phyloP scores from a whole-genome alignment of 1,140 invertebrate species.

The Bombus balteatus region DNA sequence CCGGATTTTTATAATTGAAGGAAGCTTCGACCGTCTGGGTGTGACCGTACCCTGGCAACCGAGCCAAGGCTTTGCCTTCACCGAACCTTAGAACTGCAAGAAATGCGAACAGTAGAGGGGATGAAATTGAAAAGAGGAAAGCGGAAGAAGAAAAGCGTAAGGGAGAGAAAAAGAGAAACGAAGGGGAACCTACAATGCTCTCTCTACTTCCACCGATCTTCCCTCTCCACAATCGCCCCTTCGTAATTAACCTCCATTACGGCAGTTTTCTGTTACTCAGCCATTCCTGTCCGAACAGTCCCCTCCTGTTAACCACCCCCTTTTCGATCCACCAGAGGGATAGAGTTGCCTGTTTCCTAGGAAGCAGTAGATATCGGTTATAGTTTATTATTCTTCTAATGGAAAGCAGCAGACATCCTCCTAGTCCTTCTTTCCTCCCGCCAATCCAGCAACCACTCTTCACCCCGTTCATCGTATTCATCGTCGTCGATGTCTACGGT shows the following conservation, averaged over 20 bases:
- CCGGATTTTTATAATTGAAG: slow-evolving; percentile 75
- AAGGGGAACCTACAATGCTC: slow-evolving; percentile 49
- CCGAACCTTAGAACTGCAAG: slow-evolving; percentile 43
- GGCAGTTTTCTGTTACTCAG: slow-evolving; percentile 66
- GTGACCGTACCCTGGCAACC: slow-evolving; percentile 73
- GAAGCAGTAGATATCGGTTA: slow-evolving; percentile 51
- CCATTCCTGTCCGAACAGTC: background rate
- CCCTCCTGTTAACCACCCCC: background rate
- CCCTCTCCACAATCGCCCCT: slow-evolving; percentile 60
- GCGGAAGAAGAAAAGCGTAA: slow-evolving; percentile 25
- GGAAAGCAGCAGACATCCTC: slow-evolving; percentile 49
- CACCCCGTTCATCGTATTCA: slow-evolving; percentile 1
- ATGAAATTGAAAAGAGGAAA: background rate
- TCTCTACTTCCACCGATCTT: slow-evolving; percentile 44
- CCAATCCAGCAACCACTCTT: background rate
- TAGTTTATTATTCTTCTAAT: slow-evolving; percentile 71
- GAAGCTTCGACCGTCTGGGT: slow-evolving; percentile 63
- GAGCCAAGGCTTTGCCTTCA: slow-evolving; percentile 57
- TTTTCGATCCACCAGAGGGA: slow-evolving; percentile 9
- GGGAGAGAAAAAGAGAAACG: background rate
- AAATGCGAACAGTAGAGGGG: slow-evolving; percentile 32
- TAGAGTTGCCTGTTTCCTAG: slow-evolving; percentile 45
- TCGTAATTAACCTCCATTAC: slow-evolving; percentile 78
- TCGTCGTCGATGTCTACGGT: slow-evolving; percentile 12
- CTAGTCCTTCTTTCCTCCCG: background rate